A percentile compares a stretch with the other conserved stretches of the same genome.
These are phyloP conservation scores for Neodon shergylaensis DNA, from an alignment of 2,113 vertebrate genomes.

Conservation along the genomic window DNA sequence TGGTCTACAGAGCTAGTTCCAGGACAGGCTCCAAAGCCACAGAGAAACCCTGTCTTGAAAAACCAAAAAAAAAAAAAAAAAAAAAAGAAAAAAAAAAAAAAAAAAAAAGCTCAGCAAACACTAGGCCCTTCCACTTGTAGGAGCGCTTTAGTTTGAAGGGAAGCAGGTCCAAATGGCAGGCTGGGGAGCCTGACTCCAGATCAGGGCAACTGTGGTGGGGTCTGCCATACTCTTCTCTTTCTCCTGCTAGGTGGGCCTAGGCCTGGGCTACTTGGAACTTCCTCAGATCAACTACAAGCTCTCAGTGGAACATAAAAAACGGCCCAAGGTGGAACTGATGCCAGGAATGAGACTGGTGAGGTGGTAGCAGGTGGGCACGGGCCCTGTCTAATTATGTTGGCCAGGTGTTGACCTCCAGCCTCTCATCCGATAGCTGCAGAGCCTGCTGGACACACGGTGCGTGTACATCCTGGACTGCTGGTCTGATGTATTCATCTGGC, in stretches of 20 bases:
- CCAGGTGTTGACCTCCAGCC: neutral
- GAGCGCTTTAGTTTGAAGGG: neutral
- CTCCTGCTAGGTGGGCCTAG: slow-evolving; percentile 91
- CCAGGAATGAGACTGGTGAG: slow-evolving; percentile 95
- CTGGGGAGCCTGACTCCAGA: neutral
- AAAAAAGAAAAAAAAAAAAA: neutral
- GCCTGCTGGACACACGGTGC: slow-evolving; percentile 94
- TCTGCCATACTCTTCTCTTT: neutral
- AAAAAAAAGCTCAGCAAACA: neutral
- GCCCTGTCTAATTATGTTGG: neutral
- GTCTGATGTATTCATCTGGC: slow-evolving; percentile 99
- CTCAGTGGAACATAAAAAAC: slow-evolving; percentile 96
- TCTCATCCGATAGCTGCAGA: slow-evolving; percentile 89
- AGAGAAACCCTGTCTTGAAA: too few species aligned
- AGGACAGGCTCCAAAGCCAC: too few species aligned
- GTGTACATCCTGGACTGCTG: slow-evolving; percentile 99
- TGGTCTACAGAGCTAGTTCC: too few species aligned
- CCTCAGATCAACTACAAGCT: slow-evolving; percentile 99
- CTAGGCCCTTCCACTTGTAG: neutral
- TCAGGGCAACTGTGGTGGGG: neutral
- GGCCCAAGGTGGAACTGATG: slow-evolving; percentile 92
- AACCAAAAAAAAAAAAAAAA: too few species aligned
- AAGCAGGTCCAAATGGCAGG: neutral
- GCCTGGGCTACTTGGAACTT: slow-evolving; percentile 97
- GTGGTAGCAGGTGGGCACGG: rapidly evolving